Evolutionary conservation across 2,113 vertebrate species (phyloP).

Genomic region (Alligator sinensis): DNA sequence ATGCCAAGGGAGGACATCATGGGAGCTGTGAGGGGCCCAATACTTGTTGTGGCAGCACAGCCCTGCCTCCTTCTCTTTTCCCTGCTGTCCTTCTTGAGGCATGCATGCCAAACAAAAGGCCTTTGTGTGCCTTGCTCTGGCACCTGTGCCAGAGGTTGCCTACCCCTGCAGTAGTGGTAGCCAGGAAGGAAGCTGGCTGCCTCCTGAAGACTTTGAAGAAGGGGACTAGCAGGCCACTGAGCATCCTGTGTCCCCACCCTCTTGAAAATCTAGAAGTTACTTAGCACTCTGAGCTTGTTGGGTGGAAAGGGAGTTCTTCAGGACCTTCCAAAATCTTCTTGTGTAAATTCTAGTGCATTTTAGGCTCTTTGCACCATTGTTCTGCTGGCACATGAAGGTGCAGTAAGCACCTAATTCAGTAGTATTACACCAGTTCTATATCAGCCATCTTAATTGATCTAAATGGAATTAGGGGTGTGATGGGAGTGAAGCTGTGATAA

Average conservation of each 20-base stretch:
- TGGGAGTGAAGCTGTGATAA: neutral
- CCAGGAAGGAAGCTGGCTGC: neutral
- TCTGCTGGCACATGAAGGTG: neutral
- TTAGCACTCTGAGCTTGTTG: neutral
- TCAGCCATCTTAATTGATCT: neutral
- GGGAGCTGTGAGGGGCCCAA: too few relatives aligned
- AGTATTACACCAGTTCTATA: neutral
- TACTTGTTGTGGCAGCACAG: too few relatives aligned
- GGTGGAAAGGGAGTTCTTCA: neutral
- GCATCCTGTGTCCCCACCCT: neutral
- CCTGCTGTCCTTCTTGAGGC: too few relatives aligned
- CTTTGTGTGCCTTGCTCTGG: too few relatives aligned
- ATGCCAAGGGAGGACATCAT: too few relatives aligned
- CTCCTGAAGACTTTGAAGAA: neutral
- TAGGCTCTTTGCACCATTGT: neutral
- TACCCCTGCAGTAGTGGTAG: neutral
- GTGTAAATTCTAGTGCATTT: neutral
- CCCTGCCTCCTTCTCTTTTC: too few relatives aligned
- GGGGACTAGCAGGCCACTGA: neutral
- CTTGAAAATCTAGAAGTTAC: neutral
- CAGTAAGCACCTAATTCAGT: neutral
- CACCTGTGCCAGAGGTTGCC: too few relatives aligned
- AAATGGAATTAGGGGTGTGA: neutral
- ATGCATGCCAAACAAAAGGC: too few relatives aligned
- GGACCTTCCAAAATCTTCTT: neutral